Evolutionary conservation across 2,797 vertebrate species (phyloP).

Genomic region (Bradypodion ventrale): DNA sequence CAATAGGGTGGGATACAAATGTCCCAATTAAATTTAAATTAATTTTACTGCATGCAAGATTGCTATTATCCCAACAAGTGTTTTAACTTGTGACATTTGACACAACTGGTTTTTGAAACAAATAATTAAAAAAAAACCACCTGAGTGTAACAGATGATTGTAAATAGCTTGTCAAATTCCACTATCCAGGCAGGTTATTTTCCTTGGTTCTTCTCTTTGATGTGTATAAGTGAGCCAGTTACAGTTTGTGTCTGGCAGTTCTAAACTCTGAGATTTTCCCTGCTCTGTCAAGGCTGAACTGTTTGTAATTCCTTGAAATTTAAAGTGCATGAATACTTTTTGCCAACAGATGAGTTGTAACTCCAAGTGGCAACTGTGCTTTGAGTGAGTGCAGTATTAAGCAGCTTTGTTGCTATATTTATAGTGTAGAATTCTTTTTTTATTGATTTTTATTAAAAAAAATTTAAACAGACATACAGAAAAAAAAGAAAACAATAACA

Average conservation of each 20-base stretch:
- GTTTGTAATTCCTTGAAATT: constrained; percentile 1
- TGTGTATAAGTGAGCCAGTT: constrained; percentile 3
- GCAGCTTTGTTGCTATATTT: background rate
- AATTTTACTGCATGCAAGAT: too few species aligned
- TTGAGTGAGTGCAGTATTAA: background rate
- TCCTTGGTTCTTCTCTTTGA: constrained; percentile 1
- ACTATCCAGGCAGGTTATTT: constrained; percentile 3
- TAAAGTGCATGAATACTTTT: background rate
- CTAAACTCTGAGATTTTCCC: background rate
- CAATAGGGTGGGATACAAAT: too few species aligned
- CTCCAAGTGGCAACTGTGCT: background rate
- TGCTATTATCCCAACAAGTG: too few species aligned
- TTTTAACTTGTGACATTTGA: too few species aligned
- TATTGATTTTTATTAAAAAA: too few species aligned
- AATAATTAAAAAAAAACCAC: background rate
- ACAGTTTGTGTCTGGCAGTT: constrained; percentile 4
- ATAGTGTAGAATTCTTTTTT: background rate
- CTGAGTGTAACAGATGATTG: constrained; percentile 6
- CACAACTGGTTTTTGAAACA: too few species aligned
- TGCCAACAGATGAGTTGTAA: background rate
- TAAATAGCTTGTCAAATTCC: constrained; percentile 17
- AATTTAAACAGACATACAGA: too few species aligned
- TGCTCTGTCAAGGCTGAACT: constrained; percentile 2
- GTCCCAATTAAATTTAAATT: too few species aligned
- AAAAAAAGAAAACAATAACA: too few species aligned